Base-by-base conservation (phyloP, 2,888 invertebrate species). In the Melikaiella ostensackeni region DNA sequence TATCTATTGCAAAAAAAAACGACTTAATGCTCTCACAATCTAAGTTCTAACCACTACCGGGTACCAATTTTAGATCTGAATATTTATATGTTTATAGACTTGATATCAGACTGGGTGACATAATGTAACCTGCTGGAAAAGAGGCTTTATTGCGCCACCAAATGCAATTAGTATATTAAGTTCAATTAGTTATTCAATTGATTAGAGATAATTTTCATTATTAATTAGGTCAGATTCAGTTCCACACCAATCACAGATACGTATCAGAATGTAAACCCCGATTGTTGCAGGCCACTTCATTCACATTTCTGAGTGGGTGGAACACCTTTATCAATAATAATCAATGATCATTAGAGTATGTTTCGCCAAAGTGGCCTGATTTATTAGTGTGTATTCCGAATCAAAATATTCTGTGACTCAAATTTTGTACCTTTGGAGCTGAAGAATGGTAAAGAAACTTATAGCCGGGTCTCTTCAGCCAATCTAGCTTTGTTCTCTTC, bases 171-270 rank as follows among this genome's bases (percentile, higher is more conserved):
- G 50, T 46, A 50, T 50, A 55, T 70, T 70, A 30, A 70, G n/a
- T 70, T 70, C 30, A 33, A 70, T 70, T 70, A 50, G 30, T 50
- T 50, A 70, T 46, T 33, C 33, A 30, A 55, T 30, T 50, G 46
- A 5, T 27, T 46, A 66, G 66, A 66, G 66, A 66, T 66, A 66
- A 66, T 66, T 66, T 30, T 27, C 24, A 19, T 50, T 70, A 70
- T 70, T 55, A 70, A 70, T 70, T 55, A 55, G 70, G 70, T 46
- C 70, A 55, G 50, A n/a, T 21, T n/a, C 50, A 50, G 6, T 50
- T 70, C 13, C 24, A 9, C 35, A 8, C 38, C 21, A 35, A 46
- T 46, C 50, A 50, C 19, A 59, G 59, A 27, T 59, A 16, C 24
- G 5, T 24, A 27, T 59, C 27, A 59, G 21, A 59, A 24, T 59